Percentiles rank a stretch among this genome's conserved stretches.
These are phyloP conservation scores for Sisor rabdophorus DNA, from an alignment of 2,113 vertebrate species.

Conservation along the genomic window DNA sequence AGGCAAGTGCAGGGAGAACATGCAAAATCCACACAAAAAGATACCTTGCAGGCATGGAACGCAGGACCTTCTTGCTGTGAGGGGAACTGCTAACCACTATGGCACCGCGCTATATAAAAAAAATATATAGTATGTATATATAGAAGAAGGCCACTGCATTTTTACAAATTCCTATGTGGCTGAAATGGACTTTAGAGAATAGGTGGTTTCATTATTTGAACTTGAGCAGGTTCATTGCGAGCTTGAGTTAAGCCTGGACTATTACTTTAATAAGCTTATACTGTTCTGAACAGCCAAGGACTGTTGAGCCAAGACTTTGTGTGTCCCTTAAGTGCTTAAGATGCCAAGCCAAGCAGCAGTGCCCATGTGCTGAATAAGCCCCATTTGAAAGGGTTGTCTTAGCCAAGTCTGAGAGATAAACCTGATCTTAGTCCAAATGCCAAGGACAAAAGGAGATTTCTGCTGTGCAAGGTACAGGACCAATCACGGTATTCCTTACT, in stretches of 20 bases:
- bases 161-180: neutral
- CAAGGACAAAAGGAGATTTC: slow-evolving; percentile 8
- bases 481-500: neutral
- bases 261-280: neutral
- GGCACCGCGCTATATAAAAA: no score
- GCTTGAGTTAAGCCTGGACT: neutral
- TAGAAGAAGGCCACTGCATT: neutral
- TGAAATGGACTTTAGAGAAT: neutral
- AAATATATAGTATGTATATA: no score
- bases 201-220: neutral
- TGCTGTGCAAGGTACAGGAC: slow-evolving; percentile 2
- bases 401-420: slow-evolving; percentile 15
- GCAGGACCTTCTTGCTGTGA: no score
- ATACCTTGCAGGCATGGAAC: no score
- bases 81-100: no score
- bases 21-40: no score
- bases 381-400: slow-evolving; percentile 20
- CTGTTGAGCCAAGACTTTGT: slow-evolving; percentile 7
- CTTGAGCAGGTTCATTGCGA: neutral
- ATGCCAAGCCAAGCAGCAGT: slow-evolving; percentile 6
- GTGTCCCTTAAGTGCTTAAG: slow-evolving; percentile 28
- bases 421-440: slow-evolving; percentile 24
- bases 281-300: neutral
- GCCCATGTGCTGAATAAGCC: slow-evolving; percentile 35
- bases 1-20: no score